Conservation (phyloP, 1,140 invertebrate species). For the Eriosoma lanigerum region DNA sequence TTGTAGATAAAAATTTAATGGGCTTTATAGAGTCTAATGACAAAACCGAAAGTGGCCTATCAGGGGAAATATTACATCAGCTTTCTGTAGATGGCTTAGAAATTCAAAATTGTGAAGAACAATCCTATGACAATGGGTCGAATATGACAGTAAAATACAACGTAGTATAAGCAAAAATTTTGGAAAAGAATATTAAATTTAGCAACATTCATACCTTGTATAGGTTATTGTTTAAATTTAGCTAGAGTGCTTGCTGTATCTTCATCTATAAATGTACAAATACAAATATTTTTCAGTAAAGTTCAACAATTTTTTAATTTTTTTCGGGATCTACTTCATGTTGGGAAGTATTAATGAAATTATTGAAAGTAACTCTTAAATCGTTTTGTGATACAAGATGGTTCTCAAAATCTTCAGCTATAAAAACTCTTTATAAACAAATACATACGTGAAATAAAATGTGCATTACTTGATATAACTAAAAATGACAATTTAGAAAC, state of each 20-base stretch:
- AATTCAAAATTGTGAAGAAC: neutral
- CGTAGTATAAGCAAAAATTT: too few relatives aligned
- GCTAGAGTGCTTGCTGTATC: slow-evolving; percentile 45
- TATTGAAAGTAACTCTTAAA: slow-evolving; percentile 1
- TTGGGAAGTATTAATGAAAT: neutral
- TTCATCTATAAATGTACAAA: neutral
- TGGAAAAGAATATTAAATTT: neutral
- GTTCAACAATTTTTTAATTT: slow-evolving; percentile 14
- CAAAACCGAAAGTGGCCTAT: neutral
- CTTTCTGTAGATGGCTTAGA: neutral
- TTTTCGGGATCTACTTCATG: neutral
- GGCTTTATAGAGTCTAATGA: neutral
- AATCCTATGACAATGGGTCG: too few relatives aligned
- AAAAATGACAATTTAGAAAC: slow-evolving; percentile 4
- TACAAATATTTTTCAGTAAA: neutral
- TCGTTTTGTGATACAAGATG: neutral
- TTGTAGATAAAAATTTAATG: neutral
- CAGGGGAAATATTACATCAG: neutral
- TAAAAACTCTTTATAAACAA: neutral
- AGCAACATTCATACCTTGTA: slow-evolving; percentile 8
- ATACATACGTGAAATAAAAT: neutral
- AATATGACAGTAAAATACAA: too few relatives aligned
- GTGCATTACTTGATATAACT: neutral
- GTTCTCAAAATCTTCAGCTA: neutral
- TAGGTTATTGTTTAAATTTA: slow-evolving; percentile 40